These are phyloP conservation scores for Limnephilus rhombicus DNA, from an alignment of 2,888 invertebrate species.

Conservation along the genomic window DNA sequence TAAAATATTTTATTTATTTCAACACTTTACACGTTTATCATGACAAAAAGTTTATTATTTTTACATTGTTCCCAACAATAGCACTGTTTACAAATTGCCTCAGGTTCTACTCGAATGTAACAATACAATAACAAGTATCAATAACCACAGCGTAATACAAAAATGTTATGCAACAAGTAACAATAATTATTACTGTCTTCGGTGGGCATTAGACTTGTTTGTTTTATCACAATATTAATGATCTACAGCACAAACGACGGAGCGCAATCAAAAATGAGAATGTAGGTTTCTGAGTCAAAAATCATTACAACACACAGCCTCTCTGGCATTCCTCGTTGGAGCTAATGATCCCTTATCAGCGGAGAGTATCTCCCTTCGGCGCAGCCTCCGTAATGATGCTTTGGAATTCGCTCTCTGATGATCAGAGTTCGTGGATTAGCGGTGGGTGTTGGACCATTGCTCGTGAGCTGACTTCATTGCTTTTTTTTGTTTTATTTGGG, in stretches of 20 bases:
- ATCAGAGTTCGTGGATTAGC: conserved; percentile 22
- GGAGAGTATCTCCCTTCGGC: conserved; percentile 46
- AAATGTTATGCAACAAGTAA: conserved; percentile 5
- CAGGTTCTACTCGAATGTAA: background rate
- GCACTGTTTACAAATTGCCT: conserved; percentile 1
- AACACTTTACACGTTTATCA: background rate
- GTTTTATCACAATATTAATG: conserved; percentile 49
- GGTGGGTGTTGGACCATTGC: conserved; percentile 17
- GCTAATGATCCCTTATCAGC: conserved; percentile 62
- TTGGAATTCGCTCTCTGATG: conserved; percentile 50
- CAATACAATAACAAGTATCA: conserved; percentile 2
- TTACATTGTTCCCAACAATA: background rate
- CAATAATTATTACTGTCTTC: conserved; percentile 34
- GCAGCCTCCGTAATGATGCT: conserved; percentile 57
- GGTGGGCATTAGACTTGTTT: conserved; percentile 30
- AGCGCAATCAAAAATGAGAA: conserved; percentile 50
- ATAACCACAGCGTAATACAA: conserved; percentile 9
- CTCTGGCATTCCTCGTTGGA: conserved; percentile 51
- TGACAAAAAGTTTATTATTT: background rate
- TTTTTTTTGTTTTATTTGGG: background rate
- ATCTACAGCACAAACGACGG: conserved; percentile 25
- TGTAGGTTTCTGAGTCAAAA: conserved; percentile 56
- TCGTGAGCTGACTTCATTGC: background rate
- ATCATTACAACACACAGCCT: conserved; percentile 47
- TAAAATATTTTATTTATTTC: background rate